phyloP scores from a whole-genome alignment of 2,113 vertebrate species.

The Hydropotes inermis region DNA sequence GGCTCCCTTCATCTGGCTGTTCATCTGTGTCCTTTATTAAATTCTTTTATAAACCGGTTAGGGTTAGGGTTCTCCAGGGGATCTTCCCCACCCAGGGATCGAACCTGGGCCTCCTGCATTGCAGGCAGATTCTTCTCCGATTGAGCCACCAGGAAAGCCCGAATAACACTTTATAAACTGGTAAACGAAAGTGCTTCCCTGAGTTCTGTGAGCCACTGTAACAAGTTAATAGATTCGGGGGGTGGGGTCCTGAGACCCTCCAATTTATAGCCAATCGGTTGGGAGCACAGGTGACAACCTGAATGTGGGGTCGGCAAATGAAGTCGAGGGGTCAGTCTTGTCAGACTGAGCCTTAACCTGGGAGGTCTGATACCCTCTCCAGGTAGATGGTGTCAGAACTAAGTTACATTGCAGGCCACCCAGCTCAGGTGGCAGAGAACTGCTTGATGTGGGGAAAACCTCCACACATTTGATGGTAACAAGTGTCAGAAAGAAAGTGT shows the following conservation, averaged over 20 bases:
- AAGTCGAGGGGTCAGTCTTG: not conserved
- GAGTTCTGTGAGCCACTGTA: not conserved
- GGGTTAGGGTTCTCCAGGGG: not conserved
- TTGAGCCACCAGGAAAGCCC: not conserved
- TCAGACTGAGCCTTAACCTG: not conserved
- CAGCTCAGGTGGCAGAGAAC: not conserved
- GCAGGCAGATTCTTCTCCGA: not conserved
- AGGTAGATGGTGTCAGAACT: not conserved
- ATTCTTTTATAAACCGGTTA: not conserved
- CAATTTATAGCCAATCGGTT: not conserved
- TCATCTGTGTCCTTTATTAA: not conserved
- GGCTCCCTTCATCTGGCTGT: not conserved
- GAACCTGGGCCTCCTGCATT: not conserved
- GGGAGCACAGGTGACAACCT: not conserved
- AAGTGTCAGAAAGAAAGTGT: not conserved
- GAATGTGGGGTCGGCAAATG: not conserved
- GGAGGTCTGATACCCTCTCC: accelerated
- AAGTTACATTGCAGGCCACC: not conserved
- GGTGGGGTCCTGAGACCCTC: not conserved
- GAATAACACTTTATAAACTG: not conserved
- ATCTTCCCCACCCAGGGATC: not conserved
- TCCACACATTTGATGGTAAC: not conserved
- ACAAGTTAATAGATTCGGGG: not conserved
- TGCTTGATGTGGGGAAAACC: not conserved
- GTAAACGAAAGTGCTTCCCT: not conserved